phyloP scores from a whole-genome alignment of 1,140 invertebrate genomes.

The Drosophila kikkawai region DNA sequence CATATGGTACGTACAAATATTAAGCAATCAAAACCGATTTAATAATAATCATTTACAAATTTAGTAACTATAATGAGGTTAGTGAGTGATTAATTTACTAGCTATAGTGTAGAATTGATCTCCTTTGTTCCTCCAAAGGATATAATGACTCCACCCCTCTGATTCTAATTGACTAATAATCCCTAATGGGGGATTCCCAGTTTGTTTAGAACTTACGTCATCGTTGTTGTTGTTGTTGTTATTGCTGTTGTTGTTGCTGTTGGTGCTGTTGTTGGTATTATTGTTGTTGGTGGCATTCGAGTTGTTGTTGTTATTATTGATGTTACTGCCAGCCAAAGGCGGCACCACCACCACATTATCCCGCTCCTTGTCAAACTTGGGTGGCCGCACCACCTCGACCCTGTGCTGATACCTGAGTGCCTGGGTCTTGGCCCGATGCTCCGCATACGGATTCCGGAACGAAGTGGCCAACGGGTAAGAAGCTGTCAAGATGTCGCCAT shows the following conservation, averaged over 20 bases:
- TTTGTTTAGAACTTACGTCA: slow-evolving; percentile 59
- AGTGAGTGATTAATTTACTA: neutral
- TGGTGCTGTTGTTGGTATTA: slow-evolving; percentile 29
- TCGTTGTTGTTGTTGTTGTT: slow-evolving; percentile 84
- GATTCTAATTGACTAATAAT: neutral
- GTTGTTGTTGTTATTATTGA: slow-evolving; percentile 63
- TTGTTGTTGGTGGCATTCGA: slow-evolving; percentile 34
- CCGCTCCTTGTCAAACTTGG: slow-evolving; percentile 58
- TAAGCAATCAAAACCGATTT: neutral
- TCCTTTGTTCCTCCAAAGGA: neutral
- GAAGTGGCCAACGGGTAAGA: slow-evolving; percentile 36
- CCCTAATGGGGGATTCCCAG: neutral
- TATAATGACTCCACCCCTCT: neutral
- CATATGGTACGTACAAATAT: neutral
- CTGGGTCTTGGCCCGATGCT: slow-evolving; percentile 57
- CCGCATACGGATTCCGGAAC: slow-evolving; percentile 59
- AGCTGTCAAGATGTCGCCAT: slow-evolving; percentile 21
- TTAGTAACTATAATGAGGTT: neutral
- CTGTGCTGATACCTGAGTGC: slow-evolving; percentile 61
- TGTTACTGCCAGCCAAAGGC: slow-evolving; percentile 34
- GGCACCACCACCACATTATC: slow-evolving; percentile 66
- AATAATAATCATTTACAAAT: neutral
- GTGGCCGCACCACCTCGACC: slow-evolving; percentile 57
- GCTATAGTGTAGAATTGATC: neutral
- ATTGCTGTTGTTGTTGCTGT: slow-evolving; percentile 42